A percentile compares a stretch with the other conserved stretches of the same genome.
phyloP scores from a whole-genome alignment of 2,797 vertebrate species.

The Microchirus variegatus region DNA sequence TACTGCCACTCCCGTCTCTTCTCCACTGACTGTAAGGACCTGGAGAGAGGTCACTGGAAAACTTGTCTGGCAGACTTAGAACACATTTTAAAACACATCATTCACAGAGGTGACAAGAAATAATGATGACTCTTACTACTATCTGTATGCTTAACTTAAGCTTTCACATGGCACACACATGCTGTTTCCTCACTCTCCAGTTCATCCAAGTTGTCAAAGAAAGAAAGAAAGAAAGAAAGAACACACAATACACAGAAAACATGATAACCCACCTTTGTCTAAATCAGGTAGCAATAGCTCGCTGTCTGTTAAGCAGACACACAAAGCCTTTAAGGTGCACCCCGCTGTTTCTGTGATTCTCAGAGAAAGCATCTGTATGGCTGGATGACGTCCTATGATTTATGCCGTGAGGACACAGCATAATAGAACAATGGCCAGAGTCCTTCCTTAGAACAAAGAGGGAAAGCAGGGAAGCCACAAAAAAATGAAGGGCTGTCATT shows the following conservation, averaged over 20 bases:
- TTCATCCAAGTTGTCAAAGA: conserved; percentile 16
- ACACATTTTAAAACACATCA: conserved; percentile 19
- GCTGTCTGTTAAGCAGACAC: conserved; percentile 70
- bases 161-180: conserved; percentile 21
- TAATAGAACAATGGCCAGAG: conserved; percentile 76
- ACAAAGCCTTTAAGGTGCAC: conserved; percentile 67
- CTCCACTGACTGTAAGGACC: conserved; percentile 31
- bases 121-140: conserved; percentile 15
- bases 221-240: conserved; percentile 27
- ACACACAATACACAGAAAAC: conserved; percentile 62
- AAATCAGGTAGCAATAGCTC: conserved; percentile 74
- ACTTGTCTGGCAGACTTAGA: conserved; percentile 24
- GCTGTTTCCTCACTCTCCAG: conserved; percentile 4
- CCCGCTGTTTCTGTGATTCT: conserved; percentile 58
- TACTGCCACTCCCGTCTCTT: conserved; percentile 40
- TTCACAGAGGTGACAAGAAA: conserved; percentile 19
- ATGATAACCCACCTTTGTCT: conserved; percentile 75
- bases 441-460: conserved; percentile 65
- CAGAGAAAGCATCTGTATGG: conserved; percentile 51
- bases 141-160: neutral
- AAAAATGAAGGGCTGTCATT: conserved; percentile 40
- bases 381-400: conserved; percentile 68
- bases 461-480: conserved; percentile 34
- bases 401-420: conserved; percentile 68
- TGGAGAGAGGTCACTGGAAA: conserved; percentile 41